Conservation (phyloP, 2,113 vertebrate genomes). For the Atherinomorus stipes region DNA sequence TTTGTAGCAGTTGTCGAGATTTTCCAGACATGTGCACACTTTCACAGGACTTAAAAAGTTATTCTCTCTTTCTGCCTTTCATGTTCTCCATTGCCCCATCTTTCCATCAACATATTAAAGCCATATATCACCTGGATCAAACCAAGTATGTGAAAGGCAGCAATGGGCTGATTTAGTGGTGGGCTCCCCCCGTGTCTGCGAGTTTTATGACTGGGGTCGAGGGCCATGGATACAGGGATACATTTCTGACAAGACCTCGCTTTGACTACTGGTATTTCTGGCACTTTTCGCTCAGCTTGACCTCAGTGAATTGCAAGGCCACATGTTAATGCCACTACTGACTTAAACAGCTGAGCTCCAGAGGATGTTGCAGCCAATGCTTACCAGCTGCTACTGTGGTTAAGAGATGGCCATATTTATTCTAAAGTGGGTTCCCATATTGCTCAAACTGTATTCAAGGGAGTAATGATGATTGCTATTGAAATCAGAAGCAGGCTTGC, state of each 20-base stretch:
- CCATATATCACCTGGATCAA: slow-evolving; percentile 74
- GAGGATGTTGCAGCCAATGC: slow-evolving; percentile 15
- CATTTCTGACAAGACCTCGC: slow-evolving; percentile 70
- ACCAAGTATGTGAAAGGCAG: slow-evolving; percentile 54
- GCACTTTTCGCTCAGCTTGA: slow-evolving; percentile 57
- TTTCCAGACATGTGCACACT: neutral
- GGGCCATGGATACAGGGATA: slow-evolving; percentile 70
- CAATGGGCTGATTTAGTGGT: slow-evolving; percentile 70
- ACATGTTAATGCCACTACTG: slow-evolving; percentile 70
- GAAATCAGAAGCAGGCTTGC: neutral
- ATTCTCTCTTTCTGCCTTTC: neutral
- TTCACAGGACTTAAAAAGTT: neutral
- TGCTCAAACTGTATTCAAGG: neutral
- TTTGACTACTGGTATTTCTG: slow-evolving; percentile 64
- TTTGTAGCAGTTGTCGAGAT: neutral
- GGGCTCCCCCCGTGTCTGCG: slow-evolving; percentile 66
- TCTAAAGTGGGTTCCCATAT: slow-evolving; percentile 4
- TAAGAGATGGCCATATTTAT: slow-evolving; percentile 4
- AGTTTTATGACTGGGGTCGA: slow-evolving; percentile 76
- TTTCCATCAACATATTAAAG: slow-evolving; percentile 73
- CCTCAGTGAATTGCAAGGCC: slow-evolving; percentile 62
- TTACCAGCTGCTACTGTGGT: slow-evolving; percentile 44
- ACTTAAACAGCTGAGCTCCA: slow-evolving; percentile 57
- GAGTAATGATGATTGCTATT: neutral
- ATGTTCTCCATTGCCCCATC: slow-evolving; percentile 23